A percentile compares a stretch with the other conserved stretches of the same genome.
phyloP scores from a whole-genome alignment of 2,888 invertebrate species.

The Ellobium chinense region DNA sequence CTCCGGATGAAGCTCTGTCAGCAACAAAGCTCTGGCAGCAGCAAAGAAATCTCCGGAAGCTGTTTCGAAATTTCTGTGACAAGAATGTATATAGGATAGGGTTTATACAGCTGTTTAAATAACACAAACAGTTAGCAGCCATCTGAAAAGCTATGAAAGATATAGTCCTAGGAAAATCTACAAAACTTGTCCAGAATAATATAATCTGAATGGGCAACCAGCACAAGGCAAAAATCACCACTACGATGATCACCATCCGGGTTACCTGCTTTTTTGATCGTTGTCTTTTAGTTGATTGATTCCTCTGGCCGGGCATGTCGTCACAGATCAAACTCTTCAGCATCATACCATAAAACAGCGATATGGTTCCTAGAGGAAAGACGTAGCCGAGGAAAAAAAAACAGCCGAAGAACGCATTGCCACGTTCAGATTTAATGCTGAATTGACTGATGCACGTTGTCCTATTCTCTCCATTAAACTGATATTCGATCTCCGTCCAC shows the following conservation, averaged over 20 bases:
- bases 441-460: not conserved
- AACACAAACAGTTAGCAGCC: conserved; percentile 83
- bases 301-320: conserved; percentile 85
- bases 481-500: conserved; percentile 62
- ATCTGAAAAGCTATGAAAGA: conserved; percentile 81
- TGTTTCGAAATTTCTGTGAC: conserved; percentile 81
- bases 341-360: conserved; percentile 93
- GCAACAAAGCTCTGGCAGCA: too few species aligned
- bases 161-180: conserved; percentile 84
- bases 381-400: conserved; percentile 93
- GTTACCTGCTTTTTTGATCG: conserved; percentile 93
- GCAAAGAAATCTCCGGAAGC: not conserved
- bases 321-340: conserved; percentile 91
- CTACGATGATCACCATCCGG: conserved; percentile 93
- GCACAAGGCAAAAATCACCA: conserved; percentile 89
- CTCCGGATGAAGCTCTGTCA: too few species aligned
- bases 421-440: not conserved
- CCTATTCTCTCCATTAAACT: conserved; percentile 59
- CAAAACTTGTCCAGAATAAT: conserved; percentile 85
- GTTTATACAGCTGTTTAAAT: conserved; percentile 96
- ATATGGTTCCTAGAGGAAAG: conserved; percentile 91
- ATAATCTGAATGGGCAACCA: conserved; percentile 90
- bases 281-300: conserved; percentile 87
- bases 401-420: conserved; percentile 31
- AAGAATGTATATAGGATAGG: conserved; percentile 96